Conservation (phyloP, 2,888 invertebrate species). For the Apocheima hispidaria region DNA sequence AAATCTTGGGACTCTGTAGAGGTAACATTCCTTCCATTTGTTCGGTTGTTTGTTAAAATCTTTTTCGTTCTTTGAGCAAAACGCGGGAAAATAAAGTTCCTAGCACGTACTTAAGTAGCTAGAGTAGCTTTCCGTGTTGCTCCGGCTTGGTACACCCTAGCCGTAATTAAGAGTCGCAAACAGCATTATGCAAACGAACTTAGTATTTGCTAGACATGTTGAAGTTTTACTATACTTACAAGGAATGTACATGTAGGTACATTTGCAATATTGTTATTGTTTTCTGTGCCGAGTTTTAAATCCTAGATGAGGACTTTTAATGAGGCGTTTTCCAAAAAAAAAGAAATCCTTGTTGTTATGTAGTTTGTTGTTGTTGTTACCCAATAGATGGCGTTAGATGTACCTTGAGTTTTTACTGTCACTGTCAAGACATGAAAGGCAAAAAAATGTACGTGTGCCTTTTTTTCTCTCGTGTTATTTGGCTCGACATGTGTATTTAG, state of each 20-base stretch:
- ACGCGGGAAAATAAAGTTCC: conserved; percentile 36
- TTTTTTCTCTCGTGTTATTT: no score
- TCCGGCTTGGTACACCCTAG: conserved; percentile 50
- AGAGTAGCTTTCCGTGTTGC: conserved; percentile 48
- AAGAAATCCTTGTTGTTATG: no score
- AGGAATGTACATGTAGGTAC: not conserved
- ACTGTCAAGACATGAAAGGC: no score
- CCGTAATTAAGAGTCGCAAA: conserved; percentile 59
- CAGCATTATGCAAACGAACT: conserved; percentile 58
- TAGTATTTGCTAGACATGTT: conserved; percentile 50
- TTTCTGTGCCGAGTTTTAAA: not conserved
- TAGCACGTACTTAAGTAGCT: no score
- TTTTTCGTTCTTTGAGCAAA: conserved; percentile 42
- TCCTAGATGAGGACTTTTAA: no score
- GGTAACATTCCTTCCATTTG: conserved; percentile 39
- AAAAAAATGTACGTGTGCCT: no score
- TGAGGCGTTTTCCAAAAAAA: no score
- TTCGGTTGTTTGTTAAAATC: conserved; percentile 43
- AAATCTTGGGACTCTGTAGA: conserved; percentile 34
- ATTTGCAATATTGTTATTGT: not conserved
- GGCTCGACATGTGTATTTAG: no score
- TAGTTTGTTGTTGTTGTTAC: no score
- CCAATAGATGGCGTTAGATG: no score
- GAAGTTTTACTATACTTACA: conserved; percentile 20
- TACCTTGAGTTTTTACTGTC: no score